These are phyloP conservation scores for Embiotoca jacksoni DNA, from an alignment of 2,113 vertebrate genomes.

Conservation along the genomic window DNA sequence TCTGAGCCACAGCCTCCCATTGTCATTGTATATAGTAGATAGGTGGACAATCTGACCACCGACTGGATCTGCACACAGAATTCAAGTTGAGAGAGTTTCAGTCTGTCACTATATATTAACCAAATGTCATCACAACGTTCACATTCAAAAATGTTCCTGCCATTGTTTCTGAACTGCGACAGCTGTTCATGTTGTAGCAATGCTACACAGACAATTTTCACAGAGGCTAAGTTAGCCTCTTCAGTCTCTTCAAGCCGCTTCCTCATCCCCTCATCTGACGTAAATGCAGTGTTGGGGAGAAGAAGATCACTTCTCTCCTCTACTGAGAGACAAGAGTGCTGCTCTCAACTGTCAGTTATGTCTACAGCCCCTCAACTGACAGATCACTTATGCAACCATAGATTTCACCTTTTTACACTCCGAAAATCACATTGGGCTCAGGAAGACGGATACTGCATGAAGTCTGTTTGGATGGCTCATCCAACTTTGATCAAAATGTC, in stretches of 20 bases:
- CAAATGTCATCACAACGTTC: too few species aligned
- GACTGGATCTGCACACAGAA: too few species aligned
- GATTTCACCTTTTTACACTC: background rate
- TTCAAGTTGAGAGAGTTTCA: too few species aligned
- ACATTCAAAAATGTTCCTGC: too few species aligned
- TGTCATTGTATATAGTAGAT: too few species aligned
- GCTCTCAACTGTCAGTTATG: constrained; percentile 41
- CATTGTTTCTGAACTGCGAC: too few species aligned
- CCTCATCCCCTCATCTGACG: constrained; percentile 33
- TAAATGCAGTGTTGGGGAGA: constrained; percentile 19
- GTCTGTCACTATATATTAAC: too few species aligned
- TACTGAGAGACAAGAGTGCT: constrained; percentile 26
- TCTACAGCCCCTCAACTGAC: constrained; percentile 25
- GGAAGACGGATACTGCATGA: background rate
- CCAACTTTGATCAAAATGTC: background rate
- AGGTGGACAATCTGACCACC: too few species aligned
- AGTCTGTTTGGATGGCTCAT: background rate
- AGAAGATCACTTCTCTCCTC: constrained; percentile 50
- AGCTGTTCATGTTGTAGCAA: background rate
- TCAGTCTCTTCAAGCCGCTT: background rate
- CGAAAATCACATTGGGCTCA: background rate
- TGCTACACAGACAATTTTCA: too few species aligned
- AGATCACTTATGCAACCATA: constrained; percentile 38
- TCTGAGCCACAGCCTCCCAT: too few species aligned
- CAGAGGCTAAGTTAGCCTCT: too few species aligned